A percentile compares a stretch with the other conserved stretches of the same genome.
These are phyloP conservation scores for Scolopax bukidnonensis DNA, from an alignment of 2,797 vertebrate species.

Conservation along the genomic window DNA sequence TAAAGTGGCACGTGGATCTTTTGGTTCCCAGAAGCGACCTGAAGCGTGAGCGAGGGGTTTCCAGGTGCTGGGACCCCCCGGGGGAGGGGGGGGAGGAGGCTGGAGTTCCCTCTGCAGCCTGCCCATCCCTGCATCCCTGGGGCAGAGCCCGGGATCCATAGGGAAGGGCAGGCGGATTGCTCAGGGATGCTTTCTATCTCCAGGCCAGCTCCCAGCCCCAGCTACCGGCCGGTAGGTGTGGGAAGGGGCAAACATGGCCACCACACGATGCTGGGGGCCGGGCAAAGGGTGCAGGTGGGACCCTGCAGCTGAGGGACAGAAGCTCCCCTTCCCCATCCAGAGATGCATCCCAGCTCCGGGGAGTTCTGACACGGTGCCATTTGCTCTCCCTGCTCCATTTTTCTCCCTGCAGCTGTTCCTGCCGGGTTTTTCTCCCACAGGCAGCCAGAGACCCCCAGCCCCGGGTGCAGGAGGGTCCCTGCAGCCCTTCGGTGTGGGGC, in stretches of 20 bases:
- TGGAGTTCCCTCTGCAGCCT: not conserved
- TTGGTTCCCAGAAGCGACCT: not conserved
- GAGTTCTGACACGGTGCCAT: not conserved
- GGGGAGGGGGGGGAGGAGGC: too few relatives aligned
- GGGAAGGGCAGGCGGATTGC: not conserved
- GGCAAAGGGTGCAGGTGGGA: too few relatives aligned
- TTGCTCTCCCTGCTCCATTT: not conserved
- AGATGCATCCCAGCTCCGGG: not conserved
- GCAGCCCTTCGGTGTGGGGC: not conserved
- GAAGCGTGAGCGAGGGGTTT: not conserved
- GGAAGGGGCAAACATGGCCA: not conserved
- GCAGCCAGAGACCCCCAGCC: not conserved
- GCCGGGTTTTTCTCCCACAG: accelerated
- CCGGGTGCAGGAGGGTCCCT: not conserved
- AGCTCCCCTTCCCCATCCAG: not conserved
- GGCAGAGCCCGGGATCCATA: accelerated
- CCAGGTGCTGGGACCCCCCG: not conserved
- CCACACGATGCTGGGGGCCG: accelerated
- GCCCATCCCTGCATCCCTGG: accelerated
- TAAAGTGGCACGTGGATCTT: not conserved
- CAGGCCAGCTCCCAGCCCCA: not conserved
- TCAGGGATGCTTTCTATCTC: not conserved
- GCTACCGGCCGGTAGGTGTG: accelerated
- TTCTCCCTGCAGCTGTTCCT: accelerated
- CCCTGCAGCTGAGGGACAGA: accelerated